Evolutionary conservation across 1,140 invertebrate species (phyloP), one percentile per base, ranked within the genome.

Genomic region (Doryteuthis pealeii): DNA sequence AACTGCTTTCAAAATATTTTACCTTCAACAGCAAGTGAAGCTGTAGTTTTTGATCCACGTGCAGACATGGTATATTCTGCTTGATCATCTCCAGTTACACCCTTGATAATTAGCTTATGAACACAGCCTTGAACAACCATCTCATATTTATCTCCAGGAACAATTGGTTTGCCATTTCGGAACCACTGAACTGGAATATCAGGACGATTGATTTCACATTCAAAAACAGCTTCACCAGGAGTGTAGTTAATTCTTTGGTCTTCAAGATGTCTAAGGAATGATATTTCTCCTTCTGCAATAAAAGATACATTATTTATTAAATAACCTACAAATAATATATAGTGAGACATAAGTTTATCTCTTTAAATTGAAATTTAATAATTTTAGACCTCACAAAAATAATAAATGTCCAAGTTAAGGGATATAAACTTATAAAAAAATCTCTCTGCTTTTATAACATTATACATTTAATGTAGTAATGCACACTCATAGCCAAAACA

Each of bases 151-250:
- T 95, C 91, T 66, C 96, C 94, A 82, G 92, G 72, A 76, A 28
- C 96, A 78, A 99, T 96, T 67, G 92, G 92, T 87, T 98, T 96
- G 45, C 95, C 95, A 81, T 98, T 96, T 76, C 94, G 91, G 14
- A 93, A 91, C 87, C 87, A 88, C 72, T 83, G 80, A 31, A 81
- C 83, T 18, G 75, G 74, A 1, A 84, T 75, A 71, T 84, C 76
- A 32, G 81, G 76, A 69, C 83, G 84, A 31, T 81, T 82, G 4
- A 88, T 74, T 67, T 87, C 87, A 79, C 84, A 86, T 73, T 87
- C 86, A 80, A 89, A 88, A 35, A 79, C 79, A 5, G 81, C 82
- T 14, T 77, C 82, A 26, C 78, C 76, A 30, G 87, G 87, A 31
- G 87, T 79, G 70, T 83, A 80, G 22, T 78, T 81, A 2, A 88